These are phyloP conservation scores for Pica pica DNA, from an alignment of 2,113 vertebrate genomes.

Conservation along the genomic window DNA sequence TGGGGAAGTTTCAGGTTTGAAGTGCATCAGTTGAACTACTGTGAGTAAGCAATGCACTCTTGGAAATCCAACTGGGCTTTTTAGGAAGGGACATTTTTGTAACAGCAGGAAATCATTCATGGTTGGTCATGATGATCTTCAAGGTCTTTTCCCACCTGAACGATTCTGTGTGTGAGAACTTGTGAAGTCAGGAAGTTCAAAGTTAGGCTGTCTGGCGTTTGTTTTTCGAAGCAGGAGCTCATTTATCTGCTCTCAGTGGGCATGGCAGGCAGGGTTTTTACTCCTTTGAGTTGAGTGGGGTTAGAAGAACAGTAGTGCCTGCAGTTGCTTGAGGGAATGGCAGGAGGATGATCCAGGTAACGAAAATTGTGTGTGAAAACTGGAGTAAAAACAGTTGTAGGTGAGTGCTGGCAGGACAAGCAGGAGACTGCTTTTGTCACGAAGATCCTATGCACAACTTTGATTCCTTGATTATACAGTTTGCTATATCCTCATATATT, in stretches of 20 bases:
- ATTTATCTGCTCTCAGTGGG: not conserved
- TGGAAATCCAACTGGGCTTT: not conserved
- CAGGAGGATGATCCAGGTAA: not conserved
- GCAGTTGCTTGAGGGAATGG: not conserved
- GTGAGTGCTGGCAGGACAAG: not conserved
- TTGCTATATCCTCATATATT: not conserved
- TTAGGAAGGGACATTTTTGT: not conserved
- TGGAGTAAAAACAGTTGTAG: not conserved
- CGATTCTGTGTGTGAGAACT: not conserved
- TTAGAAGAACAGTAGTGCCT: not conserved
- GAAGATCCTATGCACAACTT: rapidly evolving
- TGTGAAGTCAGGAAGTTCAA: not conserved
- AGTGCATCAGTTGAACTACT: not conserved
- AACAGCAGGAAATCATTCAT: not conserved
- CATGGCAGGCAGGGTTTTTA: not conserved
- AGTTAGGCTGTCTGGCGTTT: not conserved
- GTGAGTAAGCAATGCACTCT: not conserved
- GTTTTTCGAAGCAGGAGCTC: not conserved
- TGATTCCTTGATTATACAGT: not conserved
- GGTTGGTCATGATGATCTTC: not conserved
- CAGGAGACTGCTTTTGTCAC: not conserved
- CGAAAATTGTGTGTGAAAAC: not conserved
- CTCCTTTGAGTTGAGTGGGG: not conserved
- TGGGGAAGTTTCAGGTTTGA: not conserved
- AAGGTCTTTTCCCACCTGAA: not conserved